Base-by-base conservation (phyloP, 2,113 vertebrate genomes). In the Coracopsis vasa region DNA sequence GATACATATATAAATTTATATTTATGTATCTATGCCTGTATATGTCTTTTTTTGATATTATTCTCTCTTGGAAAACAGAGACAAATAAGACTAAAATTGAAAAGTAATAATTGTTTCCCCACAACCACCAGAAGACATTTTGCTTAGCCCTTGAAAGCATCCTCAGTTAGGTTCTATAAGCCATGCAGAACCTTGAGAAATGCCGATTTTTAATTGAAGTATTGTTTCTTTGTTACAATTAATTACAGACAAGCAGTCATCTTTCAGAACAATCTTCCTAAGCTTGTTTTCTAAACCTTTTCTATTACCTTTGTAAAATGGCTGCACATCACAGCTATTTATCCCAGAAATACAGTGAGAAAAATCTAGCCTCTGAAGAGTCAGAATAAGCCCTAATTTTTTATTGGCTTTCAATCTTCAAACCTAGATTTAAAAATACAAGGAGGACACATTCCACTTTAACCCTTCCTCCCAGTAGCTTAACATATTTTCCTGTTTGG, bases 401-500 rank as follows among this genome's bases (percentile, higher is more conserved):
- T 61, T 9, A 47, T 0, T 54, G 29, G 45, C 10, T 77, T 93
- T 67, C 16, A 47, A 3, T 64, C 33, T 47, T 61, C 16, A 86
- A 64, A 56, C 3, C 13, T 15, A 47, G 42, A 65, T 80, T 35
- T 37, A 44, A 7, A 79, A 75, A 44, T 56, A 19, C 1, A 74
- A 77, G 44, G 16, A 75, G 21, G 14, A 61, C 62, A 45, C 8
- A 64, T 53, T 61, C 28, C 20, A 23, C 19, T 61, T 84, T 79
- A 79, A 54, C 3, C 1, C 2, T 39, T 10, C 3, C 4, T 6
- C 1, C 3, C 1, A 27, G 12, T 6, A 85, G 4, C 8, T 72
- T 56, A 61, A 78, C 6, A 23, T 41, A 61, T 91, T 69, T 67
- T 84, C n/a, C 7, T 65, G 8, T 47, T 80, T 48, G 12, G n/a